Conservation (phyloP, 2,113 vertebrate genomes). For the Pseudolaguvia tuberculata region DNA sequence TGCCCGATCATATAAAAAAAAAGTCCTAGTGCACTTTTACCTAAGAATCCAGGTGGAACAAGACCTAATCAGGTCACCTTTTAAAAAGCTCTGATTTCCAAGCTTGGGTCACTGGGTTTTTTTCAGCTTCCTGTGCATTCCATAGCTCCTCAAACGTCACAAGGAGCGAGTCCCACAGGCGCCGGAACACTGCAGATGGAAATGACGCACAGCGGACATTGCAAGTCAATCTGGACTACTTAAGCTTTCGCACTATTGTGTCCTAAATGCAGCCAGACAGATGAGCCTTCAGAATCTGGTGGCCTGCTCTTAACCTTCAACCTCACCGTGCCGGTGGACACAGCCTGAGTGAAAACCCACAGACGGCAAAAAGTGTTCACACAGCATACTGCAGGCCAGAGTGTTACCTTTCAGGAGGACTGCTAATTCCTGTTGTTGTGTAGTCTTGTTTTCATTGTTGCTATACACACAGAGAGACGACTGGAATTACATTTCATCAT, state of each 20-base stretch:
- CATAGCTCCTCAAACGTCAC: not conserved
- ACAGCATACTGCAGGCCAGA: not conserved
- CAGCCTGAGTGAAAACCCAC: not conserved
- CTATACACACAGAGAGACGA: not conserved
- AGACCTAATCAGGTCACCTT: slow-evolving; percentile 24
- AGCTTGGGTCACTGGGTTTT: slow-evolving; percentile 1
- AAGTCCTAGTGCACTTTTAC: not conserved
- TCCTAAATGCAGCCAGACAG: slow-evolving; percentile 15
- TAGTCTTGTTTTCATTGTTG: not conserved
- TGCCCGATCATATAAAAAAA: not conserved
- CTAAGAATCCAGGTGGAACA: slow-evolving; percentile 12
- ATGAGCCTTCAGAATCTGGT: slow-evolving; percentile 3
- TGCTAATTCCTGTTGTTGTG: not conserved
- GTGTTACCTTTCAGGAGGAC: not conserved
- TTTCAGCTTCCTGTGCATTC: slow-evolving; percentile 8
- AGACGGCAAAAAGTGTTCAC: not conserved
- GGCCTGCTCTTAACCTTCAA: slow-evolving; percentile 16
- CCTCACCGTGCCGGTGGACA: not conserved
- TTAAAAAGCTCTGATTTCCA: slow-evolving; percentile 23
- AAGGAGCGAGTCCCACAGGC: not conserved
- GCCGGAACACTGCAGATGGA: not conserved
- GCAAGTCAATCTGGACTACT: slow-evolving; percentile 1
- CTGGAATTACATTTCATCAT: not conserved
- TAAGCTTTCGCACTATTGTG: slow-evolving; percentile 15
- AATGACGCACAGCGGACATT: not conserved